These are phyloP conservation scores for Sesia apiformis DNA, from an alignment of 2,888 invertebrate species.

Conservation along the genomic window DNA sequence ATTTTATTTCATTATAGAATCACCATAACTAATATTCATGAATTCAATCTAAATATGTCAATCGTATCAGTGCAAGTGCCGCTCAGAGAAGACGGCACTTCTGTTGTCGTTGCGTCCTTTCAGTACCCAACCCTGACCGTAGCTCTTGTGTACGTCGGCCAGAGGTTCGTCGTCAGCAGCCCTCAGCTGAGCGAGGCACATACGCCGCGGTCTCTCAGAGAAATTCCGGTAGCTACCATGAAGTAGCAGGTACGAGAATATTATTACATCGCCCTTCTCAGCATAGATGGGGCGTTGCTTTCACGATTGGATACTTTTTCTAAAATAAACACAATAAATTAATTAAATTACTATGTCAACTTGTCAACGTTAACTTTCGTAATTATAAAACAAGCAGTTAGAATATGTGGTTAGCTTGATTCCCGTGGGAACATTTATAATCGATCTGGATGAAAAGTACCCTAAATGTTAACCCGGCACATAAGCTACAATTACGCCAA, in stretches of 20 bases:
- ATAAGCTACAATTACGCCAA: too few species aligned
- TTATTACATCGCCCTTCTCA: conserved; percentile 49
- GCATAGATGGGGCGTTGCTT: conserved; percentile 43
- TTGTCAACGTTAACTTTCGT: too few species aligned
- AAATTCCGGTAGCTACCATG: conserved; percentile 60
- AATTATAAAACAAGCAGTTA: too few species aligned
- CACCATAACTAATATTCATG: too few species aligned
- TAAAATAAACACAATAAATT: too few species aligned
- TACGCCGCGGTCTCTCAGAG: conserved; percentile 37
- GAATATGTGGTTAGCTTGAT: too few species aligned
- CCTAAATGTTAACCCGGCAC: too few species aligned
- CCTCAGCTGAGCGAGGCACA: conserved; percentile 56
- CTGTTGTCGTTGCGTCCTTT: conserved; percentile 43
- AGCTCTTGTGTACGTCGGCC: conserved; percentile 43
- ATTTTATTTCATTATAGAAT: too few species aligned
- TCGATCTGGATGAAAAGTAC: too few species aligned
- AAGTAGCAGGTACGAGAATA: conserved; percentile 59
- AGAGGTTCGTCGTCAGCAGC: conserved; percentile 55
- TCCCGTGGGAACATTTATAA: too few species aligned
- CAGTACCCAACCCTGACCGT: conserved; percentile 58
- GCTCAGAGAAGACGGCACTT: conserved; percentile 35
- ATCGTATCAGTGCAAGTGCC: conserved; percentile 12
- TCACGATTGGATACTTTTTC: conserved; percentile 38
- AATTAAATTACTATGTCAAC: too few species aligned
- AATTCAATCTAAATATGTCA: too few species aligned